phyloP scores from a whole-genome alignment of 2,113 vertebrate species.

The Equus quagga region DNA sequence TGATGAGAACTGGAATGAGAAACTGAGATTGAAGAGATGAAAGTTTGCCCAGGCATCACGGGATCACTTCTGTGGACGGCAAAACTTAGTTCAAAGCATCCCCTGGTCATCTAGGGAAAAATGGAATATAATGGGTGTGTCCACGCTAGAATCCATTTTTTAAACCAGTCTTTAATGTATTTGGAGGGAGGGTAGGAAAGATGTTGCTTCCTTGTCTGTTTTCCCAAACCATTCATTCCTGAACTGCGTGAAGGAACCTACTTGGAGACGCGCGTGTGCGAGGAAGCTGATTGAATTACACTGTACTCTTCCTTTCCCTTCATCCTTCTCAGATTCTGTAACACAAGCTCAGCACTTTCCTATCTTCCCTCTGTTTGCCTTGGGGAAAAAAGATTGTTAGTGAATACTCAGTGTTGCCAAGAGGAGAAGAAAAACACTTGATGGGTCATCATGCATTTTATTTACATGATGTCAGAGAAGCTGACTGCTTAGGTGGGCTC shows the following conservation, averaged over 20 bases:
- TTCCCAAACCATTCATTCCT: background rate
- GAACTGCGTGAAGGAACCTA: background rate
- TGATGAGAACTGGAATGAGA: background rate
- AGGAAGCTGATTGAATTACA: background rate
- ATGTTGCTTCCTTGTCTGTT: background rate
- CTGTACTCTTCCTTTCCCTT: background rate
- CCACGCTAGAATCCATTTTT: background rate
- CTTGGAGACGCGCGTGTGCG: background rate
- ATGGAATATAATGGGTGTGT: no score
- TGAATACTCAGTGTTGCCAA: background rate
- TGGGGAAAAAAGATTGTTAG: background rate
- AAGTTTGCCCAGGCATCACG: background rate
- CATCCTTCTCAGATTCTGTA: background rate
- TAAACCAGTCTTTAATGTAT: background rate
- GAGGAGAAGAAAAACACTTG: background rate
- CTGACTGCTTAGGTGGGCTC: no score
- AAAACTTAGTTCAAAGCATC: background rate
- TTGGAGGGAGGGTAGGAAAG: background rate
- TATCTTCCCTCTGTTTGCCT: background rate
- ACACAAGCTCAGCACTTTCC: background rate
- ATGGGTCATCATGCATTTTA: background rate
- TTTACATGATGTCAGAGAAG: background rate
- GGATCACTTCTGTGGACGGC: background rate
- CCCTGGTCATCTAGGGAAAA: background rate
- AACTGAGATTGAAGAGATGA: background rate